Percentiles rank a stretch among this genome's conserved stretches.
Conservation (phyloP, 2,888 invertebrate species). For the Endomychus coccineus region DNA sequence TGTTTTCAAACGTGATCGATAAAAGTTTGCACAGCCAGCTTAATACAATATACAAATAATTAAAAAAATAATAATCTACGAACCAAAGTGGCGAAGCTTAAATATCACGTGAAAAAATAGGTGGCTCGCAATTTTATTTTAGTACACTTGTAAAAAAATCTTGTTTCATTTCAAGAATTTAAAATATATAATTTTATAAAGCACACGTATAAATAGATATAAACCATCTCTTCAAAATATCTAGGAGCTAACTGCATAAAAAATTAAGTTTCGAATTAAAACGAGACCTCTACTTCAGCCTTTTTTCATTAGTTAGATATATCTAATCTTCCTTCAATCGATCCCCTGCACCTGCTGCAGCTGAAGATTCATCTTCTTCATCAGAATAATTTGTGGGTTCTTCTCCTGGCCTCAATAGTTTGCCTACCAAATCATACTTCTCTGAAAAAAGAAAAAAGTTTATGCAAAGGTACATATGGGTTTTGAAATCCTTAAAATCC, state of each 20-base stretch:
- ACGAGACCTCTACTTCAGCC: constrained; percentile 23
- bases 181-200: constrained; percentile 15
- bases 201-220: constrained; percentile 15
- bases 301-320: constrained; percentile 15
- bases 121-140: too few relatives aligned
- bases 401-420: constrained; percentile 84
- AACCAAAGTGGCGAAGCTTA: too few relatives aligned
- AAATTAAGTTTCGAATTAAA: constrained; percentile 12
- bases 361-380: constrained; percentile 63
- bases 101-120: too few relatives aligned
- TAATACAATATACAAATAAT: too few relatives aligned
- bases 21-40: too few relatives aligned
- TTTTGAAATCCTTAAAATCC: too few relatives aligned
- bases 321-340: constrained; percentile 41
- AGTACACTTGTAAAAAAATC: too few relatives aligned
- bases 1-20: too few relatives aligned
- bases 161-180: too few relatives aligned
- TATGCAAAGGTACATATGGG: too few relatives aligned
- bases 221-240: constrained; percentile 10
- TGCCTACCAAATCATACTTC: constrained; percentile 88
- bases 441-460: constrained; percentile 66
- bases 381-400: constrained; percentile 85
- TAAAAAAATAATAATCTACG: too few relatives aligned
- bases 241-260: constrained; percentile 12
- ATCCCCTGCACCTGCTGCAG: constrained; percentile 43